A percentile compares a stretch with the other conserved stretches of the same genome.
phyloP scores from a whole-genome alignment of 2,888 invertebrate genomes.

The Ochropacha duplaris region DNA sequence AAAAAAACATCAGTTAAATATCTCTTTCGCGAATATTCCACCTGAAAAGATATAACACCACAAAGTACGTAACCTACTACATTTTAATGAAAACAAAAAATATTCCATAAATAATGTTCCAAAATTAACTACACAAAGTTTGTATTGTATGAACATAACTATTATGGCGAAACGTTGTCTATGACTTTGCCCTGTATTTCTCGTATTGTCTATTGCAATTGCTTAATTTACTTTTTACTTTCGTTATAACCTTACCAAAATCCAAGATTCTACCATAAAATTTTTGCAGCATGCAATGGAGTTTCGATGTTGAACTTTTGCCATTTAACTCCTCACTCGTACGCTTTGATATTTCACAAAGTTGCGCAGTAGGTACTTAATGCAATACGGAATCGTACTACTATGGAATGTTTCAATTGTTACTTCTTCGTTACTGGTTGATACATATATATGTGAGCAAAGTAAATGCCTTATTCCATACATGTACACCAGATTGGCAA shows the following conservation, averaged over 20 bases:
- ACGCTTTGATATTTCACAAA: conserved; percentile 51
- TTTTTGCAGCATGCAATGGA: conserved; percentile 40
- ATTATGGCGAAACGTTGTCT: too few relatives aligned
- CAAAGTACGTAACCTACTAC: too few relatives aligned
- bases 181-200: too few relatives aligned
- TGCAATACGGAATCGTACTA: conserved; percentile 33
- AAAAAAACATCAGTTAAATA: too few relatives aligned
- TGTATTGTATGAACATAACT: too few relatives aligned
- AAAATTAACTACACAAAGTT: too few relatives aligned
- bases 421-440: conserved; percentile 32
- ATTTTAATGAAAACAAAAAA: too few relatives aligned
- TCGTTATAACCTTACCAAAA: not conserved
- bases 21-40: too few relatives aligned
- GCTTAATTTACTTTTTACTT: not conserved
- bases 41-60: too few relatives aligned
- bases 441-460: conserved; percentile 24
- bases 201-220: too few relatives aligned
- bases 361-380: conserved; percentile 35
- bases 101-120: too few relatives aligned
- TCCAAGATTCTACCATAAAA: conserved; percentile 33
- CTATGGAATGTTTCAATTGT: conserved; percentile 40
- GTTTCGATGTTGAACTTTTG: conserved; percentile 46
- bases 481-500: conserved; percentile 23
- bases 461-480: conserved; percentile 26
- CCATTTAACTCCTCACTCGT: conserved; percentile 41